Conservation (phyloP, 2,113 vertebrate genomes). For the Geococcyx californianus region DNA sequence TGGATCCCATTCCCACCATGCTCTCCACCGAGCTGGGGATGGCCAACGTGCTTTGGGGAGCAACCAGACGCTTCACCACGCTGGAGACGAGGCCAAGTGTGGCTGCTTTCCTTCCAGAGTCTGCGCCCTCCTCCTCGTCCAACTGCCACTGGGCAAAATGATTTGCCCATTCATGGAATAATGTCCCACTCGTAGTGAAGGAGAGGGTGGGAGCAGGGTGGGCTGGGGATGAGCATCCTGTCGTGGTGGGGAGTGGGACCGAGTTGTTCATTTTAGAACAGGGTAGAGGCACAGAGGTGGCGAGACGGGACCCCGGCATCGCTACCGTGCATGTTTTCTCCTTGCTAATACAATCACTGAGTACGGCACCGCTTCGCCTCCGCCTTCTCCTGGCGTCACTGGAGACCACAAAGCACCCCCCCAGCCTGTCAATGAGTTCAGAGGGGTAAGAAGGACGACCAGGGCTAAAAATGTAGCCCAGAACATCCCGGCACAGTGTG, state of each 20-base stretch:
- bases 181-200: neutral
- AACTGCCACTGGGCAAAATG: neutral
- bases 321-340: slow-evolving; percentile 42
- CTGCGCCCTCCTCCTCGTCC: neutral
- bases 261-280: slow-evolving; percentile 31
- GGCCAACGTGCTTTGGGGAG: rapidly evolving
- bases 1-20: rapidly evolving
- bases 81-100: neutral
- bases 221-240: neutral
- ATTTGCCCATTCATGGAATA: neutral
- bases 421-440: neutral
- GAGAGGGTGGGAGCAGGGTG: neutral
- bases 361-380: rapidly evolving
- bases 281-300: neutral
- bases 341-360: neutral
- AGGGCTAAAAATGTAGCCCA: neutral
- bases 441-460: neutral
- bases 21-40: rapidly evolving
- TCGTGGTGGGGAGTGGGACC: neutral
- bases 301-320: rapidly evolving
- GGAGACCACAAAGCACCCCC: rapidly evolving
- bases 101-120: neutral
- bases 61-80: rapidly evolving
- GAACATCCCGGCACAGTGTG: neutral
- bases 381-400: rapidly evolving